Evolutionary conservation across 2,888 invertebrate genomes (phyloP).

Genomic region (Rotaria socialis): DNA sequence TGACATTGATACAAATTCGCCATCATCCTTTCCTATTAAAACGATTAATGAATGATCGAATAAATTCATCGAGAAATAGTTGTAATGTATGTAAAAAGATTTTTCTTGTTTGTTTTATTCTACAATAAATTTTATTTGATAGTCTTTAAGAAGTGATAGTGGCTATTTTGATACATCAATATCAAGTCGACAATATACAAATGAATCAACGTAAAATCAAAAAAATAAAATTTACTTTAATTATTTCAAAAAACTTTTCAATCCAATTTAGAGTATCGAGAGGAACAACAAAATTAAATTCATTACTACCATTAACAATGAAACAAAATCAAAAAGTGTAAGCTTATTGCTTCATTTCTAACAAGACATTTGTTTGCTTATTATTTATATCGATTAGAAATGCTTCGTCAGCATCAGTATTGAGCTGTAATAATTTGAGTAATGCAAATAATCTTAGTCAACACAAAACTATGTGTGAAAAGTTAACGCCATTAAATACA

Average conservation of each 20-base stretch:
- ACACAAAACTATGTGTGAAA: background rate
- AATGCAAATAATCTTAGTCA: background rate
- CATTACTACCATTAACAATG: background rate
- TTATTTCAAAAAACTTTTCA: too few relatives aligned
- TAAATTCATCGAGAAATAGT: background rate
- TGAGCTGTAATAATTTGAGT: background rate
- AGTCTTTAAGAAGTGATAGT: slow-evolving; percentile 12
- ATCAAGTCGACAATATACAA: background rate
- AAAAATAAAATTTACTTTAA: too few relatives aligned
- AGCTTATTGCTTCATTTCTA: background rate
- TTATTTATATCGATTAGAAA: background rate
- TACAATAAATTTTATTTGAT: background rate
- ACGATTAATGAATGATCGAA: background rate
- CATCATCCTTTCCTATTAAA: slow-evolving; percentile 18
- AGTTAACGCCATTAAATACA: background rate
- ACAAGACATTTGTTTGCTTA: background rate
- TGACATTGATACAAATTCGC: slow-evolving; percentile 26
- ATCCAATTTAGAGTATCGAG: background rate
- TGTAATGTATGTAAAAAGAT: background rate
- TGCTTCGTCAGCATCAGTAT: background rate
- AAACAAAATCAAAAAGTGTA: background rate
- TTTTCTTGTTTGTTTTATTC: too few relatives aligned
- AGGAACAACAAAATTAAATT: background rate
- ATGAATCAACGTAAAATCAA: background rate
- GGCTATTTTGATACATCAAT: slow-evolving; percentile 10